Conservation (phyloP, 2,888 invertebrate species). For the Athripsodes cinereus region DNA sequence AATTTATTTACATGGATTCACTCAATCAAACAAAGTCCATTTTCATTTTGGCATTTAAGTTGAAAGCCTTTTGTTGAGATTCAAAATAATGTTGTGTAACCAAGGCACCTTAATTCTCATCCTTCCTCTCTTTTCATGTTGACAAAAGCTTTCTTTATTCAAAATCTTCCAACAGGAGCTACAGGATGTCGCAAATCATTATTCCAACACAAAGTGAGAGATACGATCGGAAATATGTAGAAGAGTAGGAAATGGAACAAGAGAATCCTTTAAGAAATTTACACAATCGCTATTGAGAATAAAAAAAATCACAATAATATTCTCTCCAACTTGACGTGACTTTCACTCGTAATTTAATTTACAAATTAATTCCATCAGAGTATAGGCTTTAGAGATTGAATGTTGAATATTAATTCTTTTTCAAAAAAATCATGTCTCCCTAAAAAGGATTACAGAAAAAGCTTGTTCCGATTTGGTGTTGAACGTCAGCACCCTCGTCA, state of each 20-base stretch:
- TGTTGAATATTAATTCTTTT: too few species aligned
- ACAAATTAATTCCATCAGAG: too few species aligned
- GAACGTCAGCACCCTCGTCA: too few species aligned
- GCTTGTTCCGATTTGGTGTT: too few species aligned
- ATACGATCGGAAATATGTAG: background rate
- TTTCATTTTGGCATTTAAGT: conserved; percentile 20
- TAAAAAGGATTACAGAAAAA: too few species aligned
- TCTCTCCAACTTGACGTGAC: too few species aligned
- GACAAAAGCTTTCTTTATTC: conserved; percentile 18
- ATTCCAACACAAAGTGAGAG: background rate
- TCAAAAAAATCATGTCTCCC: too few species aligned
- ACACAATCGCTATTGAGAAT: background rate
- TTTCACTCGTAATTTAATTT: too few species aligned
- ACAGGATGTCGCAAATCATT: conserved; percentile 4
- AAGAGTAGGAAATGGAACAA: conserved; percentile 1
- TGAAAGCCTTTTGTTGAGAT: conserved; percentile 16
- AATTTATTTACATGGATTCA: conserved; percentile 13
- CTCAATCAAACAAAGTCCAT: conserved; percentile 18
- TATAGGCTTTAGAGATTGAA: too few species aligned
- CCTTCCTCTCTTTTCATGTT: conserved; percentile 5
- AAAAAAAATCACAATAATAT: background rate
- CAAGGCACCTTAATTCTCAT: conserved; percentile 9
- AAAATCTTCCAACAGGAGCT: background rate
- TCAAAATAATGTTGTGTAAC: conserved; percentile 11
- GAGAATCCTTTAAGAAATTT: background rate